Percentiles rank a stretch among this genome's conserved stretches.
Evolutionary conservation across 2,113 vertebrate genomes (phyloP).

Genomic region (Rhinoptilus africanus): DNA sequence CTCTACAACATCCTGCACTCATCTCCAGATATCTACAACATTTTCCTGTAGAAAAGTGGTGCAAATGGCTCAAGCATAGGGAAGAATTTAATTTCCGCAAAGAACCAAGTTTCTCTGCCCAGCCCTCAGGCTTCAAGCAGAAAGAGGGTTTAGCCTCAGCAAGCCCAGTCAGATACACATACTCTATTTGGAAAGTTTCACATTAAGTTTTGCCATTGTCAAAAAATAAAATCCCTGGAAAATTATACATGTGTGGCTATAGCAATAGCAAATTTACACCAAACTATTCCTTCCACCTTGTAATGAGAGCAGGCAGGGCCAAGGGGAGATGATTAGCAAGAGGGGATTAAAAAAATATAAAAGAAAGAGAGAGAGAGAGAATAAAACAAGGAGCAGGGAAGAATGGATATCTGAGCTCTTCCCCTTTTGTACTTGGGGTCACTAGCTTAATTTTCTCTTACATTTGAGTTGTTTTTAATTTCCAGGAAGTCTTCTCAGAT

Average conservation of each 20-base stretch:
- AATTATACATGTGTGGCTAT: background rate
- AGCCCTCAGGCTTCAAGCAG: background rate
- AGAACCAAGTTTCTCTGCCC: background rate
- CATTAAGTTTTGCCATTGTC: background rate
- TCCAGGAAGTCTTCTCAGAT: constrained; percentile 64
- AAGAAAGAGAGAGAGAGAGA: background rate
- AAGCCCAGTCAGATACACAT: background rate
- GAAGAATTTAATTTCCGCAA: background rate
- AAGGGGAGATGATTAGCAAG: constrained; percentile 11
- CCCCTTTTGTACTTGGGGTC: constrained; percentile 61
- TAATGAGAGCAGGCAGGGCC: background rate
- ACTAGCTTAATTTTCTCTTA: constrained; percentile 63
- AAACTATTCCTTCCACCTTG: background rate
- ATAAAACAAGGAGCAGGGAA: constrained; percentile 1
- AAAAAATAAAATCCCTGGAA: background rate
- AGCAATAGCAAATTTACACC: background rate
- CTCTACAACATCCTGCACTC: background rate
- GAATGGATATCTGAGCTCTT: constrained; percentile 49
- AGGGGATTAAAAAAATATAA: background rate
- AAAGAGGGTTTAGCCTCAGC: background rate
- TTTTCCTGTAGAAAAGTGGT: background rate
- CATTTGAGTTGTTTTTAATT: constrained; percentile 71
- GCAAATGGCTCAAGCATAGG: background rate
- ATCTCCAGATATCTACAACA: background rate
- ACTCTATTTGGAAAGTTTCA: background rate